Conservation (phyloP, 1,140 invertebrate genomes). For the Scaptodrosophila lebanonensis region DNA sequence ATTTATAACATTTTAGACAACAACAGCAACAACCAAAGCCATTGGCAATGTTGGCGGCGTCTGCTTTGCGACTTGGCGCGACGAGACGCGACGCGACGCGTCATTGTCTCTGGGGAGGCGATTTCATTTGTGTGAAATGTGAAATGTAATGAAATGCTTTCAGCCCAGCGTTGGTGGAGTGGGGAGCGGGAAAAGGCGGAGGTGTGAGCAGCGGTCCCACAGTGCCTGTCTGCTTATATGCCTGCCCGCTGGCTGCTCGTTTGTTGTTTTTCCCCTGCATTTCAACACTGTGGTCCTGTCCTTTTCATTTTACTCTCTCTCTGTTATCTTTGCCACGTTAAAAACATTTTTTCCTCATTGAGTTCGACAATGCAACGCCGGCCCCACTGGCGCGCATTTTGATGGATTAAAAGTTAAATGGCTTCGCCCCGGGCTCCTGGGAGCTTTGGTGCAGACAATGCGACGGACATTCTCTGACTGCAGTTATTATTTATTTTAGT, state of each 20-base stretch:
- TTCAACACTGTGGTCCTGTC: constrained; percentile 13
- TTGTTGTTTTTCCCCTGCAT: constrained; percentile 17
- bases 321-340: constrained; percentile 21
- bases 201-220: constrained; percentile 25
- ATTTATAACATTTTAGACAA: constrained; percentile 50
- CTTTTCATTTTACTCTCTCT: constrained; percentile 6
- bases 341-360: constrained; percentile 50
- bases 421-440: constrained; percentile 15
- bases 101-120: constrained; percentile 23
- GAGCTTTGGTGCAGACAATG: constrained; percentile 19
- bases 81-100: constrained; percentile 16
- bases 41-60: constrained; percentile 8
- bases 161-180: constrained; percentile 45
- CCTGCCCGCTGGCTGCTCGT: constrained; percentile 19
- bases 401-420: constrained; percentile 70
- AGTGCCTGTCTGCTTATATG: constrained; percentile 15
- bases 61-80: constrained; percentile 12
- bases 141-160: constrained; percentile 49
- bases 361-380: constrained; percentile 20
- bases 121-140: constrained; percentile 49
- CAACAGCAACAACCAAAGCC: constrained; percentile 1
- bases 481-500: no score
- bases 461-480: constrained; percentile 10
- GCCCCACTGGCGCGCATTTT: constrained; percentile 35
- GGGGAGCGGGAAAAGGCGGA: no score